These are phyloP conservation scores for Sminthurinus signatus DNA, from an alignment of 1,140 invertebrate species.

Conservation along the genomic window DNA sequence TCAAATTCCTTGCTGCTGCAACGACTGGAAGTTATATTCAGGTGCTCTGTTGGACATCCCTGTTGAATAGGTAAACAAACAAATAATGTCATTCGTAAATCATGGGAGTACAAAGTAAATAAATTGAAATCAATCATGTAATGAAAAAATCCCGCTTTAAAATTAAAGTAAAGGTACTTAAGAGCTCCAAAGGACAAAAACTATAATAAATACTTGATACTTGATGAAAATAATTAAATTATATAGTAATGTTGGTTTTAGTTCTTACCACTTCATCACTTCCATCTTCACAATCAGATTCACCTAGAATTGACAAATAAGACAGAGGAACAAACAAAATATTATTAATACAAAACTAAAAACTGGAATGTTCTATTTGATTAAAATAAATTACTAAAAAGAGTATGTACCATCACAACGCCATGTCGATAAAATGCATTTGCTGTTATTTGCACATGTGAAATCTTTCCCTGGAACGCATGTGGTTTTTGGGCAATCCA, in stretches of 20 bases:
- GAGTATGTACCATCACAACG: slow-evolving; percentile 79
- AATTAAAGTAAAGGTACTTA: neutral
- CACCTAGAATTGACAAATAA: too few species aligned
- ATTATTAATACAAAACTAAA: too few species aligned
- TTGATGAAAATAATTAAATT: neutral
- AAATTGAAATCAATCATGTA: neutral
- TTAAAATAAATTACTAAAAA: too few species aligned
- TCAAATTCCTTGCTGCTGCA: slow-evolving; percentile 68
- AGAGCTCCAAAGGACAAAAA: neutral
- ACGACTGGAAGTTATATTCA: slow-evolving; percentile 50
- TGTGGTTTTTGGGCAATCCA: slow-evolving; percentile 60
- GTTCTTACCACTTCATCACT: slow-evolving; percentile 63
- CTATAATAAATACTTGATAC: neutral
- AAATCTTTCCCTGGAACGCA: slow-evolving; percentile 64
- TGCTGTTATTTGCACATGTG: slow-evolving; percentile 56
- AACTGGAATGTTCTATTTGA: too few species aligned
- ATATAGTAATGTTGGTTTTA: neutral
- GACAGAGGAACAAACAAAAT: too few species aligned
- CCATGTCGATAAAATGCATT: slow-evolving; percentile 58
- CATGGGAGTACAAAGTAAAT: neutral
- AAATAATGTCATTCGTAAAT: too few species aligned
- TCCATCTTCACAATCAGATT: slow-evolving; percentile 69
- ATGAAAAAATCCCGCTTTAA: neutral
- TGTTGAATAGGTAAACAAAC: slow-evolving; percentile 41
- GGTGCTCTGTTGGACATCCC: slow-evolving; percentile 53